Evolutionary conservation across 1,140 invertebrate species (phyloP), one percentile per base, ranked within the genome.

Genomic region (Colletes latitarsis): DNA sequence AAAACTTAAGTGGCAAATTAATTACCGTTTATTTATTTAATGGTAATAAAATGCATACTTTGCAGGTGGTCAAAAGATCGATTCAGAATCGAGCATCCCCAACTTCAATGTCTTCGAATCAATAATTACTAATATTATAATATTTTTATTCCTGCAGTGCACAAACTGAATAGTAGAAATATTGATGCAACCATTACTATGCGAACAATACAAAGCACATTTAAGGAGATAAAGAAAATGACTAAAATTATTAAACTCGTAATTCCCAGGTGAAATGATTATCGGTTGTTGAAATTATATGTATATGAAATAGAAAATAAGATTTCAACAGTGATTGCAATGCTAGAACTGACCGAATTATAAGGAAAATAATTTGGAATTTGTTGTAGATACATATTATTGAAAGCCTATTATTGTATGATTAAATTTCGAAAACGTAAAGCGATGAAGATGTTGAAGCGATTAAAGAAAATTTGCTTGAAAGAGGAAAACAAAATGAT

Each of bases 381-480:
- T 49, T 30, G 19, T 63, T 63, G 4, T 9, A 93, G 93, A 70
- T 93, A 90, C 79, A 77, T 89, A 19, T 57, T 93, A 1, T 73
- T 93, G 63, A 90, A 88, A 82, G 90, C 92, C 1, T 93, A 93
- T 63, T 92, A 88, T 70, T 74, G 85, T 21, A 92, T 93, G 86
- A 88, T 89, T 15, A 84, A 77, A 64, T 84, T 63, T 39, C 87
- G 79, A n/a, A 87, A 67, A 82, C 85, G 74, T 17, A n/a, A 39
- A 4, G 81, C 86, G 0, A 79, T 91, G 12, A 89, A 81, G 52
- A 67, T 91, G 21, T 19, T 93, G 19, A 57, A 79, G 43, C 85
- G 87, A 69, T 68, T 90, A 0, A 90, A 89, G 58, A 85, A 73
- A 71, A 3, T 89, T 15, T 83, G 89, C 3, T n/a, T 19, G 14